These are phyloP conservation scores for Microctonus hyperodae DNA, from an alignment of 2,888 invertebrate genomes.

Conservation along the genomic window DNA sequence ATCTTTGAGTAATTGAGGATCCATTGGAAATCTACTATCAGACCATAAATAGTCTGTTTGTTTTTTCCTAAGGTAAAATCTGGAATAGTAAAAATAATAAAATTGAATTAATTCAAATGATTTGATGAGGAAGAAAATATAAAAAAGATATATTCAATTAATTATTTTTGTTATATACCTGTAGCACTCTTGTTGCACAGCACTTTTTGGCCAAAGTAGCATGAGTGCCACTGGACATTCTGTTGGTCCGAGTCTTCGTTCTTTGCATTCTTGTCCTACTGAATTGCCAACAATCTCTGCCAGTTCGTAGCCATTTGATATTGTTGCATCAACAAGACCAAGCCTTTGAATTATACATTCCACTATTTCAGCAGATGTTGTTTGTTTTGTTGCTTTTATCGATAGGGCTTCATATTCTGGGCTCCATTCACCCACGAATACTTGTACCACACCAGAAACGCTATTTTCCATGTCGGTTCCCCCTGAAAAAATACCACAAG, in stretches of 20 bases:
- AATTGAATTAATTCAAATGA: conserved; percentile 42
- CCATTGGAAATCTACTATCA: conserved; percentile 83
- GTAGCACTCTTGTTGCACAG: conserved; percentile 64
- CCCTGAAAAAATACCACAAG: conserved; percentile 28
- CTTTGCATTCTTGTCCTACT: conserved; percentile 90
- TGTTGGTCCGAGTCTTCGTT: conserved; percentile 81
- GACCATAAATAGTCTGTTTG: conserved; percentile 86
- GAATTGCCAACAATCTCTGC: conserved; percentile 89
- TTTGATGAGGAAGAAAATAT: no score
- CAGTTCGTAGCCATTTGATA: conserved; percentile 75
- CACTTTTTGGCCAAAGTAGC: conserved; percentile 81
- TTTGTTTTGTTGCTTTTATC: conserved; percentile 91
- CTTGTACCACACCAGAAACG: conserved; percentile 68
- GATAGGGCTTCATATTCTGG: conserved; percentile 88
- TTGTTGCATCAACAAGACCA: conserved; percentile 67
- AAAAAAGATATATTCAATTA: background rate
- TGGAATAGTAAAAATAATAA: conserved; percentile 63
- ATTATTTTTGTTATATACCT: conserved; percentile 51
- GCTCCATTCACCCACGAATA: conserved; percentile 88
- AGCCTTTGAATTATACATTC: conserved; percentile 84
- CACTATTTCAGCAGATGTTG: conserved; percentile 90
- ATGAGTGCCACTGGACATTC: conserved; percentile 85
- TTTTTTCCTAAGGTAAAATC: conserved; percentile 89
- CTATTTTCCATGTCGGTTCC: conserved; percentile 58
- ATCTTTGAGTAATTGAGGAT: conserved; percentile 90